Evolutionary conservation across 2,797 vertebrate genomes (phyloP), one percentile per base, ranked within the genome.

Genomic region (Falco columbarius): DNA sequence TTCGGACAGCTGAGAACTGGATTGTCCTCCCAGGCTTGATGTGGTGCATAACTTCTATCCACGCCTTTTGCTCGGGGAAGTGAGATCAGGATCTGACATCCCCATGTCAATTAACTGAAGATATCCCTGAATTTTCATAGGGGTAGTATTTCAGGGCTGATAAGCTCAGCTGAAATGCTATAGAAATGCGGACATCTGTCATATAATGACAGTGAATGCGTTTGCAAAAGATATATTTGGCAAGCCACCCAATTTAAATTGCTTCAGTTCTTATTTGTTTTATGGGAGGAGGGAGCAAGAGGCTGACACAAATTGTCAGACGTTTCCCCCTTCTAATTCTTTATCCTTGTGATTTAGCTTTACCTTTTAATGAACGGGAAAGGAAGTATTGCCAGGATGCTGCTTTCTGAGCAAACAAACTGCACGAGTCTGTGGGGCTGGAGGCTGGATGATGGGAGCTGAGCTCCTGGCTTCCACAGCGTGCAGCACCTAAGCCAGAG

Each of bases 201-300:
- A 38, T 42, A 11, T 24, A 65, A 44, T 47, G 80, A 65, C 85
- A 61, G 40, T 14, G 49, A 76, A 67, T 65, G 70, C 81, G 42
- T 81, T 86, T 85, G 77, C 51, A 65, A 94, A 73, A 61, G 38
- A 62, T 32, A 63, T 49, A 51, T 55, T 77, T 93, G 66, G 47
- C 80, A 93, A 76, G 44, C 38, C 65, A 88, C 83, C 56, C 95
- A 59, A 17, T 54, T 93, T 82, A 86, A 77, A 97, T 89, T 74
- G 73, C 61, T 92, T 94, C 72, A 38, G 61, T 85, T 96, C 96
- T 73, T 84, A 71, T 72, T 92, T 84, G 40, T 93, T 94, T 84
- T 38, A 11, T 0, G 7, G 42, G 54, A 84, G 51, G 56, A 73
- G 55, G 34, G 40, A 84, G 61, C 79, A 81, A 81, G 82, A 79